Evolutionary conservation across 2,888 invertebrate species (phyloP).

Genomic region (Ceriagrion tenellum): DNA sequence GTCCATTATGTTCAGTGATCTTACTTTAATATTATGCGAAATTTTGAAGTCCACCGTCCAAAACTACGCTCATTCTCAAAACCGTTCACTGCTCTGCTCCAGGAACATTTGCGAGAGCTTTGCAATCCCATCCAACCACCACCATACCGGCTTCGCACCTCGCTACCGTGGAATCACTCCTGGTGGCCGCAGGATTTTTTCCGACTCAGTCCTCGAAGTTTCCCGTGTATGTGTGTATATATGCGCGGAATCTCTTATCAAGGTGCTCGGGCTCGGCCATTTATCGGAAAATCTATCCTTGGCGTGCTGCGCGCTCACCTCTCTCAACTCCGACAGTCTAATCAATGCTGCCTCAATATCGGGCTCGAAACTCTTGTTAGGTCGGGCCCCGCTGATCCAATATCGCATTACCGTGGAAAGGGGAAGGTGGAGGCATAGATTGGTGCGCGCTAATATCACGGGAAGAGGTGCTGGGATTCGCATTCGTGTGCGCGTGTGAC

Average conservation of each 20-base stretch:
- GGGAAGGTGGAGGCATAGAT: too few relatives aligned
- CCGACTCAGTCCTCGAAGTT: background rate
- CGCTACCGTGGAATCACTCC: background rate
- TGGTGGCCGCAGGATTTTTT: background rate
- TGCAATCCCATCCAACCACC: background rate
- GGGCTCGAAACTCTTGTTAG: background rate
- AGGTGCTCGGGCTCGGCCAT: background rate
- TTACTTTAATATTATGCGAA: too few relatives aligned
- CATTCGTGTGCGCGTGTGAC: background rate
- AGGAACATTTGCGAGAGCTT: too few relatives aligned
- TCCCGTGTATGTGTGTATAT: background rate
- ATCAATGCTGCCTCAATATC: slow-evolving; percentile 13
- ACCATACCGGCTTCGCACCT: background rate
- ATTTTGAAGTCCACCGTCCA: too few relatives aligned
- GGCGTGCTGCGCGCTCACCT: background rate
- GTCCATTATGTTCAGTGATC: too few relatives aligned
- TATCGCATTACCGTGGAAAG: background rate
- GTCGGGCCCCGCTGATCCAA: slow-evolving; percentile 13
- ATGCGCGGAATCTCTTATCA: background rate
- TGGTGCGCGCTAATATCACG: slow-evolving; percentile 7
- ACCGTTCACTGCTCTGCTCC: too few relatives aligned
- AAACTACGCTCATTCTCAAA: too few relatives aligned
- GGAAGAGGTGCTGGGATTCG: background rate
- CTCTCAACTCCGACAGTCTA: background rate
- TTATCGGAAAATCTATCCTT: background rate